These are phyloP conservation scores for Todiramphus chloris DNA, from an alignment of 2,113 vertebrate species.

Conservation along the genomic window DNA sequence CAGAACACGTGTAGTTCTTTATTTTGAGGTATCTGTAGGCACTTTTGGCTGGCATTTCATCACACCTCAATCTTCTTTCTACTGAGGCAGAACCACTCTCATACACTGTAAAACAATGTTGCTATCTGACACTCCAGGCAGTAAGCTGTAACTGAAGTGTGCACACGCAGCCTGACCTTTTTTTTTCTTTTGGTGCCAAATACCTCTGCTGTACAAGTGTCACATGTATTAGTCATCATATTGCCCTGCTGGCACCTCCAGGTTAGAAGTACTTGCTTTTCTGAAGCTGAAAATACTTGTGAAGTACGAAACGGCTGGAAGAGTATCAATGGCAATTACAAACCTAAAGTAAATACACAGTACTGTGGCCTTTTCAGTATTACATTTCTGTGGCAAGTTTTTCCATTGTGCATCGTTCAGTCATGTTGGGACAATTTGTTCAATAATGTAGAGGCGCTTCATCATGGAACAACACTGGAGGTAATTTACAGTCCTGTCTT, in stretches of 20 bases:
- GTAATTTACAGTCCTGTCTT: neutral
- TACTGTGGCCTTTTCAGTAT: neutral
- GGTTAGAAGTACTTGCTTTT: neutral
- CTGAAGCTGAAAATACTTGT: neutral
- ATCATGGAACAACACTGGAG: neutral
- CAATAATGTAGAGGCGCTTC: slow-evolving; percentile 14
- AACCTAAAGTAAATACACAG: neutral
- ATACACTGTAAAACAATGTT: neutral
- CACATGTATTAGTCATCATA: neutral
- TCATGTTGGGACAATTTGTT: slow-evolving; percentile 17
- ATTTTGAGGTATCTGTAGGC: slow-evolving; percentile 21
- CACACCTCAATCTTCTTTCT: neutral
- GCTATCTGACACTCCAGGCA: neutral
- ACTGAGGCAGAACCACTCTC: neutral
- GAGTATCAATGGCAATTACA: neutral
- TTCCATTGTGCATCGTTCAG: neutral
- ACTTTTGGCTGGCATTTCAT: neutral
- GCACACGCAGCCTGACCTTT: neutral
- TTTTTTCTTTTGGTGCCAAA: neutral
- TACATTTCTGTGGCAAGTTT: neutral
- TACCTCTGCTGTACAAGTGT: neutral
- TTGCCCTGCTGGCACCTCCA: neutral
- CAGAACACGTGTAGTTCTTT: neutral
- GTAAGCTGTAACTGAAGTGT: neutral
- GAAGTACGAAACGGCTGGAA: neutral